Conservation (phyloP, 1,140 invertebrate species). For the Leptinotarsa defecta region DNA sequence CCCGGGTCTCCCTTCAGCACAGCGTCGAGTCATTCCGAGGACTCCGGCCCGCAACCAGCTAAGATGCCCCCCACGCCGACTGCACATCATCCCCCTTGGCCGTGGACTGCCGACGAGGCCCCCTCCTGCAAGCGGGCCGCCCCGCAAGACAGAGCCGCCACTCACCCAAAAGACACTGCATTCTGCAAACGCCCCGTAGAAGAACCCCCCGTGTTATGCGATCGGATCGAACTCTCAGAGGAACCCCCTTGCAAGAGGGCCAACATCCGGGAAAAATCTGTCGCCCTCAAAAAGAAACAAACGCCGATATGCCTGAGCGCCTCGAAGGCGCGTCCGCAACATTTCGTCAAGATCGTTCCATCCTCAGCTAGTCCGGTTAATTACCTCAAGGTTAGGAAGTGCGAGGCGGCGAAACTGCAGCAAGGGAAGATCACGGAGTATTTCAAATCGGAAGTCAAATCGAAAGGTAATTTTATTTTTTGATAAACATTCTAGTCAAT, state of each 20-base stretch:
- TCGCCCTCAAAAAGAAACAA: constrained; percentile 21
- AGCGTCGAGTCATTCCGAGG: constrained; percentile 57
- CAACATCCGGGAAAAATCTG: neutral
- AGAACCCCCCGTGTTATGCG: constrained; percentile 59
- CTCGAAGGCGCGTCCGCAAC: constrained; percentile 15
- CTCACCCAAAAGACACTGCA: constrained; percentile 41
- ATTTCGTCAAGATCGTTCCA: constrained; percentile 30
- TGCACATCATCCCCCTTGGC: constrained; percentile 56
- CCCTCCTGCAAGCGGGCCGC: constrained; percentile 42
- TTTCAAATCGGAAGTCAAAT: constrained; percentile 79
- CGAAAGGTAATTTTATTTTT: constrained; percentile 55
- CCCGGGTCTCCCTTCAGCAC: constrained; percentile 80
- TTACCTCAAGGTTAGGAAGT: constrained; percentile 51
- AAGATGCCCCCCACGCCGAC: constrained; percentile 60
- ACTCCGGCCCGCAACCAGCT: constrained; percentile 51
- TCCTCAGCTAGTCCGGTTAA: constrained; percentile 34
- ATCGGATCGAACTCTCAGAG: constrained; percentile 54
- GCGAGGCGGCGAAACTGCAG: constrained; percentile 53
- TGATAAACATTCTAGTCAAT: too few species aligned
- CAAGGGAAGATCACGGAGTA: constrained; percentile 78
- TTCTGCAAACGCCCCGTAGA: constrained; percentile 53
- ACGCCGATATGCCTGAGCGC: constrained; percentile 39
- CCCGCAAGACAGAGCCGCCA: constrained; percentile 47
- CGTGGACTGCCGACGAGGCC: constrained; percentile 50
- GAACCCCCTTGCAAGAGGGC: constrained; percentile 22